Evolutionary conservation across 2,888 invertebrate genomes (phyloP).

Genomic region (Zaprionus bogoriensis): DNA sequence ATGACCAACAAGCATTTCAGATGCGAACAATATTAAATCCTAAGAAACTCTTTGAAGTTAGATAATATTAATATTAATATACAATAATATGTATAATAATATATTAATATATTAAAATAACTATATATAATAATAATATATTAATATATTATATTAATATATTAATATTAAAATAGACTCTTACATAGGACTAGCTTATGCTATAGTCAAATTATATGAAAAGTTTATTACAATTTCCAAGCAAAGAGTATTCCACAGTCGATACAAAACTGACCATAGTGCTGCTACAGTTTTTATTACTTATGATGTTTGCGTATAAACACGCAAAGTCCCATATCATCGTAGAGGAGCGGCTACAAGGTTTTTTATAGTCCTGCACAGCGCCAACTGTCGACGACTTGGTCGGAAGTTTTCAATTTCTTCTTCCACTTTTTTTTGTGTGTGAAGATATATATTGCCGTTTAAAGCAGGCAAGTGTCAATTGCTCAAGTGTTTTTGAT

Average conservation of each 20-base stretch:
- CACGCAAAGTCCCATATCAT: slow-evolving; percentile 19
- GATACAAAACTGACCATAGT: background rate
- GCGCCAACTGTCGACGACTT: slow-evolving; percentile 67
- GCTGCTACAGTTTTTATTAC: background rate
- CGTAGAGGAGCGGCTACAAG: slow-evolving; percentile 10
- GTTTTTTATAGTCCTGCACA: slow-evolving; percentile 58
- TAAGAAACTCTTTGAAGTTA: too few relatives aligned
- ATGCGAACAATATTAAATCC: too few relatives aligned
- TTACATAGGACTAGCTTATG: too few relatives aligned
- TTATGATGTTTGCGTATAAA: slow-evolving; percentile 6
- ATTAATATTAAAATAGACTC: too few relatives aligned
- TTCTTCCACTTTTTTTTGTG: slow-evolving; percentile 12
- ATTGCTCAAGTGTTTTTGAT: slow-evolving; percentile 40
- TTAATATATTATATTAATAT: too few relatives aligned
- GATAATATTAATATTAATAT: too few relatives aligned
- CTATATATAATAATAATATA: too few relatives aligned
- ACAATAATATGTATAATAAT: too few relatives aligned
- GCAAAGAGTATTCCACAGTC: background rate
- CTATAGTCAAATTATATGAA: background rate
- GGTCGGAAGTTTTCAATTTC: slow-evolving; percentile 54
- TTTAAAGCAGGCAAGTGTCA: slow-evolving; percentile 1
- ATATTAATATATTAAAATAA: too few relatives aligned
- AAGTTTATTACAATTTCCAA: background rate
- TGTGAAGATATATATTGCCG: slow-evolving; percentile 20
- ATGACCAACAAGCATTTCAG: too few relatives aligned